Evolutionary conservation across 2,113 vertebrate genomes (phyloP).

Genomic region (Dromaius novaehollandiae): DNA sequence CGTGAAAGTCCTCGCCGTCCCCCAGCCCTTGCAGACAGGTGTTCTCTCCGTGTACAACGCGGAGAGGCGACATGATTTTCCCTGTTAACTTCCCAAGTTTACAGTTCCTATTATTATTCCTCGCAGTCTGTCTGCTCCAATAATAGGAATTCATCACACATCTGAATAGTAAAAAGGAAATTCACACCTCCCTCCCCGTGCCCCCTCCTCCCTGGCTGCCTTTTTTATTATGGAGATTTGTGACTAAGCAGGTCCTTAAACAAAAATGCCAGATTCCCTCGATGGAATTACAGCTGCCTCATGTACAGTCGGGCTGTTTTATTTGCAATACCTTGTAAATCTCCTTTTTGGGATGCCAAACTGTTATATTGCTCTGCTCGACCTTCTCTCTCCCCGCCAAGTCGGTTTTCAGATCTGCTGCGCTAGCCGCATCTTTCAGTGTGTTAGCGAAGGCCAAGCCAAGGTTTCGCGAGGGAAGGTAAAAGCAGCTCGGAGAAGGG

Average conservation of each 20-base stretch:
- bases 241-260: constrained; percentile 5
- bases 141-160: neutral
- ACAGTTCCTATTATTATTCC: neutral
- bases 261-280: neutral
- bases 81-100: neutral
- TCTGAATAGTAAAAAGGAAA: neutral
- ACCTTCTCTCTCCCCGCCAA: neutral
- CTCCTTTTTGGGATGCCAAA: neutral
- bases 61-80: neutral
- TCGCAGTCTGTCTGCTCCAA: neutral
- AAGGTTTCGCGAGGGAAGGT: neutral
- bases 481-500: neutral
- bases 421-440: neutral
- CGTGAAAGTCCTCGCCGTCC: neutral
- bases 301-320: neutral
- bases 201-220: neutral
- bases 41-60: neutral
- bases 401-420: neutral
- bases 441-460: neutral
- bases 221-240: constrained; percentile 16
- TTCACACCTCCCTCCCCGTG: neutral
- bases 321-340: neutral
- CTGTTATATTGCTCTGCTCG: neutral
- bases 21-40: neutral
- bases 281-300: constrained; percentile 1